Base-by-base conservation (phyloP, 1,140 invertebrate genomes). In the Orius laevigatus region DNA sequence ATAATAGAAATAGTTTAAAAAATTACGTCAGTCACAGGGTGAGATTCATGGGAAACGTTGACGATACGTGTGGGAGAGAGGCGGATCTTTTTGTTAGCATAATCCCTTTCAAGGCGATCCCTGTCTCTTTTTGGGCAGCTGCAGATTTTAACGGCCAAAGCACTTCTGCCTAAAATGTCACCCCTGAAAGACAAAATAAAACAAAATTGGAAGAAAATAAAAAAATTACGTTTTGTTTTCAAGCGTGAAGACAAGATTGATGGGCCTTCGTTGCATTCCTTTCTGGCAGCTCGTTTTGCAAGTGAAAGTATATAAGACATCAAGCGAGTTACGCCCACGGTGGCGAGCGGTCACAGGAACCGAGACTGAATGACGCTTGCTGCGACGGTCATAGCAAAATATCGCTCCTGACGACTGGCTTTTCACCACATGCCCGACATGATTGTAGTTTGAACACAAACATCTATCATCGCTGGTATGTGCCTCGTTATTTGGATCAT, bases 121-220 rank as follows among this genome's bases (percentile, higher is more conserved):
- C 78, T 73, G 57, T 89, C 86, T 12, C 86, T 60, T 20, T 79
- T 79, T 0, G 84, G 84, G 60, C 84, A 89, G 11, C 81, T 78
- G 62, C 86, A 90, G 16, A 87, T 76, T 51, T 81, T 70, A 0
- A 85, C 75, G 20, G 75, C 70, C 0, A 88, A 64, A 31, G 68
- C 70, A 47, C 73, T 66, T 2, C 84, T 65, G 0, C 83, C 84
- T 1, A 78, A 59, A 1, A 84, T 70, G 16, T 66, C 55, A 3
- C 69, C 69, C 1, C 71, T 75, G 58, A 2, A 60, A 60, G 53
- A 58, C 56, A 50, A 33, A 46, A 51, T 12, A 46, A 44, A 5
- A 48, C n/a, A n/a, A n/a, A n/a, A n/a, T n/a, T n/a, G n/a, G n/a
- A n/a, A n/a, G n/a, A n/a, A n/a, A n/a, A n/a, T n/a, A n/a, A n/a